phyloP scores from a whole-genome alignment of 2,797 vertebrate species.

The Acipenser transmontanus region DNA sequence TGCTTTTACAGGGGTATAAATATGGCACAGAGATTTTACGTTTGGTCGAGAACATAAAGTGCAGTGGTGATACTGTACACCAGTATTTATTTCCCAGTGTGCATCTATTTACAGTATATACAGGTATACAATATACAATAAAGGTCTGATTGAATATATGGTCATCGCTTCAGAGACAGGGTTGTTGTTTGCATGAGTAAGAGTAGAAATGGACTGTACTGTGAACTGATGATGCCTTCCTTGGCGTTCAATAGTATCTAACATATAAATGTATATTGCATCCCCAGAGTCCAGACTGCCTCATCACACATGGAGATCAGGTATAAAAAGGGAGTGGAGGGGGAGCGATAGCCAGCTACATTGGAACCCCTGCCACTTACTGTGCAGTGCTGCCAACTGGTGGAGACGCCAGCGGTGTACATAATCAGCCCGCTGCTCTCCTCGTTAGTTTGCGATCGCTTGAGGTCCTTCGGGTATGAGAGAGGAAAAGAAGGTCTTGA shows the following conservation, averaged over 20 bases:
- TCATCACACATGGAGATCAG: no score
- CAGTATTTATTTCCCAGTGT: conserved; percentile 14
- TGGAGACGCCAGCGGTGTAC: background rate
- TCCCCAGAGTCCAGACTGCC: no score
- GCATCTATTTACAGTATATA: conserved; percentile 29
- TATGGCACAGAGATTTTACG: no score
- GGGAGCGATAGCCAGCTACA: background rate
- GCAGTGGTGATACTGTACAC: conserved; percentile 41
- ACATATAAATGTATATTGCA: no score
- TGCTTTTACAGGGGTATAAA: no score
- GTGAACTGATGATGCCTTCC: no score
- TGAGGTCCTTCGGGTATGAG: conserved; percentile 80
- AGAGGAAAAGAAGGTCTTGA: conserved; percentile 90
- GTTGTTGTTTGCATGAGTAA: no score
- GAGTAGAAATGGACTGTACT: no score
- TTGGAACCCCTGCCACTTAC: background rate
- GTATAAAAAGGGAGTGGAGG: no score
- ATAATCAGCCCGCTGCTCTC: background rate
- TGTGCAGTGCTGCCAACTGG: background rate
- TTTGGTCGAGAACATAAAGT: conserved; percentile 41
- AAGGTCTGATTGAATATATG: no score
- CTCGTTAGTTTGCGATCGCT: conserved; percentile 56
- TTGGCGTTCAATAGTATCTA: no score
- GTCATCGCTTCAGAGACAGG: no score
- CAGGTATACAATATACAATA: background rate